A percentile compares a stretch with the other conserved stretches of the same genome.
Evolutionary conservation across 2,113 vertebrate genomes (phyloP).

Genomic region (Rhineura floridana): DNA sequence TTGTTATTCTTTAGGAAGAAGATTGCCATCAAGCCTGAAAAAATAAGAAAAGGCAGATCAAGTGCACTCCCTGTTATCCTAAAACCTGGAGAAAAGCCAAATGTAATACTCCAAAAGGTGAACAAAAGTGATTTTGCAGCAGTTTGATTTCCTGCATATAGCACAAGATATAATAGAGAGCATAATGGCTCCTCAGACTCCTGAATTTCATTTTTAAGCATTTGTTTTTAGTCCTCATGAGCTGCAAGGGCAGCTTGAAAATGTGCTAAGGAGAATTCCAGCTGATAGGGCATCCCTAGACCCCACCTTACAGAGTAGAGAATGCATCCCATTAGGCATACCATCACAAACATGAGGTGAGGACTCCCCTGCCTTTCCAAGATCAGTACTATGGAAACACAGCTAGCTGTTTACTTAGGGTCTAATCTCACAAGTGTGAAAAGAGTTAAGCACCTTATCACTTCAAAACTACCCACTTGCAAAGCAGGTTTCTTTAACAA

Average conservation of each 20-base stretch:
- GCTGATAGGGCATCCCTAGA: neutral
- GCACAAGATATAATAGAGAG: neutral
- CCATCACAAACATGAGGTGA: no score
- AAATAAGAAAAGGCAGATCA: constrained; percentile 30
- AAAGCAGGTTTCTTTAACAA: no score
- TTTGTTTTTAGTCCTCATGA: neutral
- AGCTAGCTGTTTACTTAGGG: no score
- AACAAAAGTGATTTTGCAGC: neutral
- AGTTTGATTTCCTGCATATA: neutral
- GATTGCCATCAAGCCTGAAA: constrained; percentile 56
- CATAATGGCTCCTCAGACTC: neutral
- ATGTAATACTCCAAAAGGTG: constrained; percentile 46
- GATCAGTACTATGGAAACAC: no score
- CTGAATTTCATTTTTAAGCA: neutral
- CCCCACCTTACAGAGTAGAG: no score
- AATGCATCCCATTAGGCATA: no score
- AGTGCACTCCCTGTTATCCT: constrained; percentile 22
- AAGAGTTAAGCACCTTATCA: no score
- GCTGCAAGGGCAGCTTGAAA: neutral
- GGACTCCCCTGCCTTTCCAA: no score
- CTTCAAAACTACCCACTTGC: no score
- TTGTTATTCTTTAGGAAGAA: constrained; percentile 32
- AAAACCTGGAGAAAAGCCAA: constrained; percentile 49
- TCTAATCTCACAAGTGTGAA: no score
- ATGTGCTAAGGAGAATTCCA: neutral